phyloP scores from a whole-genome alignment of 1,140 invertebrate species.

The Neotoxoptera formosana region DNA sequence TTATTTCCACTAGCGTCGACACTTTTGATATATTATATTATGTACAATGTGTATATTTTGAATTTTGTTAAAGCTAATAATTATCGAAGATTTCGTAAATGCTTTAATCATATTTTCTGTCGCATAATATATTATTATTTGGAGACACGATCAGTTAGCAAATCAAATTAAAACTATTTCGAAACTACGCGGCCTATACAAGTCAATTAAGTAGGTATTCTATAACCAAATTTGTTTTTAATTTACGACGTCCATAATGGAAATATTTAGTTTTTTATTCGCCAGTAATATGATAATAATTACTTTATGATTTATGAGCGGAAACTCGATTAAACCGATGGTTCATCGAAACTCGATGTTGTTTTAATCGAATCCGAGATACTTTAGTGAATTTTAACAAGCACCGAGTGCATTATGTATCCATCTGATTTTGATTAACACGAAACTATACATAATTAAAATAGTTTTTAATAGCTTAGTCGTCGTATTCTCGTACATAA shows the following conservation, averaged over 20 bases:
- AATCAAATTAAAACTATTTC: background rate
- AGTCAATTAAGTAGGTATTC: background rate
- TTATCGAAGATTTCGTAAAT: background rate
- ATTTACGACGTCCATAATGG: background rate
- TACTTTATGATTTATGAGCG: constrained; percentile 1
- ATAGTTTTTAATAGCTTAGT: background rate
- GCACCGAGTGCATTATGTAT: background rate
- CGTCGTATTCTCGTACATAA: background rate
- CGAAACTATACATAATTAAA: background rate
- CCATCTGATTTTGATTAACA: background rate
- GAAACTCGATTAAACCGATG: background rate
- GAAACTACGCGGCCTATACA: background rate
- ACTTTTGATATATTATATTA: too few relatives aligned
- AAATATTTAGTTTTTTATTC: background rate
- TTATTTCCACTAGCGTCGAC: too few relatives aligned
- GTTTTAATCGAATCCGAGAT: background rate
- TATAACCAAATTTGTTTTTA: background rate
- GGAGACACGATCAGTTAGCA: background rate
- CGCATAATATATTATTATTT: background rate
- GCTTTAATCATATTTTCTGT: background rate
- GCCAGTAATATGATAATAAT: background rate
- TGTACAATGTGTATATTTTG: too few relatives aligned
- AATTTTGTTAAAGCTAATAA: background rate
- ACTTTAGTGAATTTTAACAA: background rate
- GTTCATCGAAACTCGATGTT: background rate